Evolutionary conservation across 2,113 vertebrate genomes (phyloP), one percentile per base, ranked within the genome.

Genomic region (Tachycineta bicolor): DNA sequence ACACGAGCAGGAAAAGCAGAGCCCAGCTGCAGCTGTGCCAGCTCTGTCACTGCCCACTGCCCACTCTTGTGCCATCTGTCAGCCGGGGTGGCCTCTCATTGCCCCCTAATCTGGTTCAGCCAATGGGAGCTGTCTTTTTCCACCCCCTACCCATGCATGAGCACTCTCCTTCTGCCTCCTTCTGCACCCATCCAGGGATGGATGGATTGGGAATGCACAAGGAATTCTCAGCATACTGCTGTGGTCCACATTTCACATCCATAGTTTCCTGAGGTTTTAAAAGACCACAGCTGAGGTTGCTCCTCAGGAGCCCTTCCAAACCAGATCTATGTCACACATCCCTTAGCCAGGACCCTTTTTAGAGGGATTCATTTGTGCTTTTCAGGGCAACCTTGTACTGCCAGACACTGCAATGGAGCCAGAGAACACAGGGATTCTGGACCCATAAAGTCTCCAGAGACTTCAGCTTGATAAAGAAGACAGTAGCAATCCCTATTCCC

Each of bases 341-440:
- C 28, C 31, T 46, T 25, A 62, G 46, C 39, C 25, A 37, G 67
- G 47, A 56, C 22, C 24, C 14, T 19, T 65, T 62, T 63, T 14
- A 85, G 60, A 77, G 29, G 59, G 20, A 74, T 56, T 47, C 28
- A 6, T 70, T 58, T 41, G 59, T 1, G 16, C 52, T 62, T 13
- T 28, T 63, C 18, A 83, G 60, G 50, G 43, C 44, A 59, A 33
- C 41, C 13, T 49, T 8, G 19, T 33, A 29, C n/a, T 58, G 49
- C 49, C 31, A 58, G 28, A 24, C 0, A 0, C 39, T 17, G 33
- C 11, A 49, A 25, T 0, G 4, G 39, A 69, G 46, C 22, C 34
- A 25, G 0, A 0, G 49, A 28, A 20, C 55, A 87, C 43, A 47
- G 37, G 41, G 31, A 69, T 52, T 41, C 46, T 18, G 56, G 29